Evolutionary conservation across 2,888 invertebrate species (phyloP).

Genomic region (Azorinus chamasolen): DNA sequence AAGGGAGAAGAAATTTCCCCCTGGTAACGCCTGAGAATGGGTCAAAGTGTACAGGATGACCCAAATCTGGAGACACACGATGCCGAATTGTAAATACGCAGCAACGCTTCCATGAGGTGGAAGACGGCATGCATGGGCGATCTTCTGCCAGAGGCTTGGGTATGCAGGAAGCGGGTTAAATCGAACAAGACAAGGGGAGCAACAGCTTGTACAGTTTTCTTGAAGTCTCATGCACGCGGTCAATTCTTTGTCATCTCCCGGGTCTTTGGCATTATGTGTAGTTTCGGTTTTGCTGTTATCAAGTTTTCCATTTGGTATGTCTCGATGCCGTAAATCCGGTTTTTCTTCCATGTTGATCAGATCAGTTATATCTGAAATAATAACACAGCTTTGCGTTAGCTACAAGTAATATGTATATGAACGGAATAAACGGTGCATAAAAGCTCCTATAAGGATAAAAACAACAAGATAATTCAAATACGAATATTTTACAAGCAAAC

Average conservation of each 20-base stretch:
- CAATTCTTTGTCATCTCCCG: neutral
- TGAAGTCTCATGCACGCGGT: slow-evolving; percentile 15
- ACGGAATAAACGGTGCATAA: too few species aligned
- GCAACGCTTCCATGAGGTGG: slow-evolving; percentile 76
- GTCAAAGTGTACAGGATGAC: slow-evolving; percentile 68
- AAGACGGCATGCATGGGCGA: slow-evolving; percentile 66
- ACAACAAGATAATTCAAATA: too few species aligned
- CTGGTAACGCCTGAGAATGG: slow-evolving; percentile 71
- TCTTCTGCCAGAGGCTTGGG: slow-evolving; percentile 50
- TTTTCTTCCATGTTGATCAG: too few species aligned
- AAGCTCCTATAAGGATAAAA: too few species aligned
- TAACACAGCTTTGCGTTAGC: too few species aligned
- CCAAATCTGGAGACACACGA: slow-evolving; percentile 71
- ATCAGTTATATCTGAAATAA: too few species aligned
- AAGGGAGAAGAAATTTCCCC: slow-evolving; percentile 77
- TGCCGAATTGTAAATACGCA: slow-evolving; percentile 59
- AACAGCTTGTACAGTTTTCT: slow-evolving; percentile 35
- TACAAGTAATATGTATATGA: too few species aligned
- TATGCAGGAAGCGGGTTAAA: slow-evolving; percentile 71
- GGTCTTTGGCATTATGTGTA: neutral
- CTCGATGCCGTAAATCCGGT: too few species aligned
- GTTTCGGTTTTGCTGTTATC: neutral
- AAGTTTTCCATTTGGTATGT: too few species aligned
- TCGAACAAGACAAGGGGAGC: slow-evolving; percentile 67
- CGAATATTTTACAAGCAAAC: too few species aligned